phyloP scores from a whole-genome alignment of 1,140 invertebrate species.

The Zaprionus tsacasi region DNA sequence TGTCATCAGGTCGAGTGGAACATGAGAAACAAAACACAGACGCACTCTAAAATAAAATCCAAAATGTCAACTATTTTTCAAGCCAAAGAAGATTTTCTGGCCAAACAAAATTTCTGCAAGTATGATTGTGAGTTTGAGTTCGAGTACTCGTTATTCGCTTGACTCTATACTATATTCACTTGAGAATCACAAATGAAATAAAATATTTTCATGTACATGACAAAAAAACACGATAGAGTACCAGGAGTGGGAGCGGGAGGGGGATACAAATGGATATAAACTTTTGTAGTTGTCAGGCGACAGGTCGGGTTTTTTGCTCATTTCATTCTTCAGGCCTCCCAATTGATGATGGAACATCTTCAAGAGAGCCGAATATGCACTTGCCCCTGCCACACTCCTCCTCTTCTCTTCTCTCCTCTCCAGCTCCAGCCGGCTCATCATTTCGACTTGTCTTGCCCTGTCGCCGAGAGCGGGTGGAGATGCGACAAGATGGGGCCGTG shows the following conservation, averaged over 20 bases:
- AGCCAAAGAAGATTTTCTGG: slow-evolving; percentile 42
- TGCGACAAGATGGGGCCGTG: slow-evolving; percentile 25
- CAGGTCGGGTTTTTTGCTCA: slow-evolving; percentile 68
- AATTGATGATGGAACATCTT: slow-evolving; percentile 63
- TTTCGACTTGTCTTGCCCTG: slow-evolving; percentile 53
- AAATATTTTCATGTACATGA: slow-evolving; percentile 69
- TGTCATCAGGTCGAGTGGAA: slow-evolving; percentile 55
- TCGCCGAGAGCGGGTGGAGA: slow-evolving; percentile 25
- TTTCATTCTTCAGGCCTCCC: slow-evolving; percentile 52
- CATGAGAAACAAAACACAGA: slow-evolving; percentile 33
- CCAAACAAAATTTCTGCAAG: slow-evolving; percentile 3
- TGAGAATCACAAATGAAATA: slow-evolving; percentile 68
- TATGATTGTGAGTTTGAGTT: background rate
- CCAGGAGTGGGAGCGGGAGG: background rate
- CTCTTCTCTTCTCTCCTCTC: background rate
- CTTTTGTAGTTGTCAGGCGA: slow-evolving; percentile 61
- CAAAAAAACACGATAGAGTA: slow-evolving; percentile 38
- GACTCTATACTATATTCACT: slow-evolving; percentile 34
- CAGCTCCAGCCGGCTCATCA: slow-evolving; percentile 56
- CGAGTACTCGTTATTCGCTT: background rate
- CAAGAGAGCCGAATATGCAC: slow-evolving; percentile 30
- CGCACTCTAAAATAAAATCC: slow-evolving; percentile 48
- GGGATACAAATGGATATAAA: slow-evolving; percentile 8
- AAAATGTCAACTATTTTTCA: slow-evolving; percentile 76
- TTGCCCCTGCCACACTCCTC: background rate